Conservation (phyloP, 1,140 invertebrate species). For the Drosophila ambigua region DNA sequence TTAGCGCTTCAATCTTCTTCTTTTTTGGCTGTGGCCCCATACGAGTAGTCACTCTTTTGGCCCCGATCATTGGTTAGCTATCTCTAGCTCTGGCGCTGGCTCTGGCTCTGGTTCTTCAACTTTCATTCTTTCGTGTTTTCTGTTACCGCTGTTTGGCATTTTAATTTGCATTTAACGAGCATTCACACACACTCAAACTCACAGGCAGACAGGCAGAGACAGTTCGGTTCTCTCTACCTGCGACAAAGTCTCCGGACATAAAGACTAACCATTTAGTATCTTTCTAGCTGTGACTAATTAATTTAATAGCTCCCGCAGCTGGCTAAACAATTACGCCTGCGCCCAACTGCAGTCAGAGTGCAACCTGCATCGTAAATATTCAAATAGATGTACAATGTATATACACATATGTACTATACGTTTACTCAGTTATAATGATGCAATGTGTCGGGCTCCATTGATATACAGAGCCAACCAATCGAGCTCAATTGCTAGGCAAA, state of each 20-base stretch:
- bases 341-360: constrained; percentile 8
- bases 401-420: not conserved
- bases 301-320: constrained; percentile 14
- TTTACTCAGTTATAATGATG: too few relatives aligned
- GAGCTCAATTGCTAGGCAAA: constrained; percentile 34
- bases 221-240: constrained; percentile 33
- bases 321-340: not conserved
- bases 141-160: constrained; percentile 43
- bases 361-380: constrained; percentile 26
- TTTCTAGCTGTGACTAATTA: constrained; percentile 11
- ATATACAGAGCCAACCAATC: constrained; percentile 29
- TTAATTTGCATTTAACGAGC: constrained; percentile 78
- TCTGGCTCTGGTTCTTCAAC: constrained; percentile 57
- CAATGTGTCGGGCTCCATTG: constrained; percentile 7
- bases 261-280: not conserved
- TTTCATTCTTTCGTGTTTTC: constrained; percentile 61
- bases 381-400: not conserved
- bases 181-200: constrained; percentile 9
- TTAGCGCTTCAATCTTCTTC: constrained; percentile 34
- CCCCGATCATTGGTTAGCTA: constrained; percentile 40
- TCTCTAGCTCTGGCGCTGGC: constrained; percentile 1
- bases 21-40: constrained; percentile 59
- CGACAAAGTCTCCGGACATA: constrained; percentile 4
- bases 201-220: not conserved
- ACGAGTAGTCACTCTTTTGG: constrained; percentile 48